phyloP scores from a whole-genome alignment of 2,888 invertebrate genomes.

The Drosophila yooni region DNA sequence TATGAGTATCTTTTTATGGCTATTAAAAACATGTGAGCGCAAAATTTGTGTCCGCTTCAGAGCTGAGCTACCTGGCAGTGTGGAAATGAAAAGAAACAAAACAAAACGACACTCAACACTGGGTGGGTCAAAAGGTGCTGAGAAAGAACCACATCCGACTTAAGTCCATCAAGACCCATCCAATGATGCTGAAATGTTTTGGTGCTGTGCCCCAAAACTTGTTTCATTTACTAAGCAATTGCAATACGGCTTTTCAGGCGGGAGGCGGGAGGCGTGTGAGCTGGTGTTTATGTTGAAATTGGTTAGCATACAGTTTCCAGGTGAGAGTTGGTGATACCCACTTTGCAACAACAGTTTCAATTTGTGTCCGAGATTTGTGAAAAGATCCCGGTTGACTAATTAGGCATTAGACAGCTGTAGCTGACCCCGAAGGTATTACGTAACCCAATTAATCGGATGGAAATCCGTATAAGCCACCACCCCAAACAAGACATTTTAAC shows the following conservation, averaged over 20 bases:
- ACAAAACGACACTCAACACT: constrained; percentile 35
- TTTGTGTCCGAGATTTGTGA: constrained; percentile 4
- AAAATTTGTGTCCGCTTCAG: constrained; percentile 21
- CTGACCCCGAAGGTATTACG: constrained; percentile 1
- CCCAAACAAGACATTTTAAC: constrained; percentile 47
- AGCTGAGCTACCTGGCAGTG: neutral
- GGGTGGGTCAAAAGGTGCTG: constrained; percentile 76
- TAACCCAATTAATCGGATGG: constrained; percentile 53
- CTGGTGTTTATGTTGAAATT: constrained; percentile 30
- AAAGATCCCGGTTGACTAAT: constrained; percentile 34
- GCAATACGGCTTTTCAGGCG: neutral
- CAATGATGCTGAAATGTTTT: constrained; percentile 58
- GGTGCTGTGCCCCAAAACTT: constrained; percentile 45
- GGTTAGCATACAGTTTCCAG: constrained; percentile 3
- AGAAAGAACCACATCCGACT: constrained; percentile 64
- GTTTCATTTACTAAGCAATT: constrained; percentile 45
- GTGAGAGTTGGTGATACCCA: constrained; percentile 3
- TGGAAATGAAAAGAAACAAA: constrained; percentile 39
- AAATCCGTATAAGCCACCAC: constrained; percentile 54
- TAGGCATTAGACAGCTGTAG: constrained; percentile 47
- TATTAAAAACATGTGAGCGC: constrained; percentile 59
- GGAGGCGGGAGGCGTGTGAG: constrained; percentile 26
- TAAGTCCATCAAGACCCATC: constrained; percentile 1
- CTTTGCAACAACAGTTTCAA: neutral
- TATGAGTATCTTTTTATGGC: constrained; percentile 67